A percentile compares a stretch with the other conserved stretches of the same genome.
These are phyloP conservation scores for Drosophila guanche DNA, from an alignment of 1,140 invertebrate species.

Conservation along the genomic window DNA sequence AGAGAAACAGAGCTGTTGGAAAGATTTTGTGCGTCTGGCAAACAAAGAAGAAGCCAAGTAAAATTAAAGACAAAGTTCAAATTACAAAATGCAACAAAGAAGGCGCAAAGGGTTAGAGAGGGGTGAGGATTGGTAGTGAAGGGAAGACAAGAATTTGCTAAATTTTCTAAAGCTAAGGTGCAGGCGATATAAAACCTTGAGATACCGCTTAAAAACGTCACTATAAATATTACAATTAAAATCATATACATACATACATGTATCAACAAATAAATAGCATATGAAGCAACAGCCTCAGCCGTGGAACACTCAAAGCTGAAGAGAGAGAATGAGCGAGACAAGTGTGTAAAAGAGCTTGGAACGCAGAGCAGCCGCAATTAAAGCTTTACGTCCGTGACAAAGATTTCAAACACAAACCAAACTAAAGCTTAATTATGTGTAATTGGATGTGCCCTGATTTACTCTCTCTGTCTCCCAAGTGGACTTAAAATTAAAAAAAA, in stretches of 20 bases:
- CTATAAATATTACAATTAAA: too few relatives aligned
- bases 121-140: not conserved
- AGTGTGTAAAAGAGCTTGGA: not conserved
- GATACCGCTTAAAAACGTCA: too few relatives aligned
- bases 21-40: conserved; percentile 42
- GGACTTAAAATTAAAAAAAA: conserved; percentile 1
- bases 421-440: conserved; percentile 34
- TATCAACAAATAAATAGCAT: conserved; percentile 8
- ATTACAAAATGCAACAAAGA: conserved; percentile 76
- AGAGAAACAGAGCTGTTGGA: conserved; percentile 13
- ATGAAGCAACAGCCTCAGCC: not conserved
- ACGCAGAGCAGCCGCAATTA: not conserved
- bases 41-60: conserved; percentile 41
- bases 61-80: conserved; percentile 57
- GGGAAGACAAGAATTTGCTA: conserved; percentile 57
- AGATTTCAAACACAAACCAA: too few relatives aligned
- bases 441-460: conserved; percentile 13
- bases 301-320: not conserved
- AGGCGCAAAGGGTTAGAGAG: conserved; percentile 18
- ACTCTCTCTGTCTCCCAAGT: not conserved
- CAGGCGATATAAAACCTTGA: too few relatives aligned
- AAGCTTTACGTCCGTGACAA: too few relatives aligned
- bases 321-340: conserved; percentile 1
- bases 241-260: too few relatives aligned
- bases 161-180: conserved; percentile 18